Evolutionary conservation across 92 coral and sea anemone species (phyloP).

Genomic region (Zoanthus sociatus): DNA sequence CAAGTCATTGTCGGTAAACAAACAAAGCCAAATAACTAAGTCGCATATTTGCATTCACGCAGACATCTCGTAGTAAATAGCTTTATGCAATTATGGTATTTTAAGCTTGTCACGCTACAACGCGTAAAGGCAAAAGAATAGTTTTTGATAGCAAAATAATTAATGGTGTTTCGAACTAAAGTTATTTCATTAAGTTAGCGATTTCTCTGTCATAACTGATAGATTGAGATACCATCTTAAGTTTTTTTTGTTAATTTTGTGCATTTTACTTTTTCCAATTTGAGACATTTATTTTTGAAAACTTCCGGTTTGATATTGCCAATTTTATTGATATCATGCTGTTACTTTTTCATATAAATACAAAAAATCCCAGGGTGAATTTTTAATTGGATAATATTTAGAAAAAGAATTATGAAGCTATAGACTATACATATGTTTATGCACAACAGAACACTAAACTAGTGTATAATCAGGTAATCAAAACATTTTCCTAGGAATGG

Average conservation of each 20-base stretch:
- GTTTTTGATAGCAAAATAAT: too few relatives aligned
- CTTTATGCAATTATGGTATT: not conserved
- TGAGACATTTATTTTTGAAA: not conserved
- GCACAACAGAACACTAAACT: not conserved
- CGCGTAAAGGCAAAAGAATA: not conserved
- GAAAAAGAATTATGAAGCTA: not conserved
- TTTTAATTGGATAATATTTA: not conserved
- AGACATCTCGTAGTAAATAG: conserved; percentile 9
- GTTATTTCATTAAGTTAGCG: too few relatives aligned
- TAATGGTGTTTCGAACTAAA: too few relatives aligned
- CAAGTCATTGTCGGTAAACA: not conserved
- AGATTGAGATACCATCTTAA: too few relatives aligned
- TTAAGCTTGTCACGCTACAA: conserved; percentile 1
- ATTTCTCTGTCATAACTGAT: too few relatives aligned
- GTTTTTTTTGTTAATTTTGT: too few relatives aligned
- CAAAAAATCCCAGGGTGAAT: not conserved
- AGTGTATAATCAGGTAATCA: not conserved
- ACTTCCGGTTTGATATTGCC: not conserved
- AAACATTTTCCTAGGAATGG: not conserved
- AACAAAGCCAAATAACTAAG: not conserved
- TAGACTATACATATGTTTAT: not conserved
- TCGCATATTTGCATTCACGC: conserved; percentile 8
- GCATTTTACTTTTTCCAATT: too few relatives aligned
- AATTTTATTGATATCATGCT: not conserved
- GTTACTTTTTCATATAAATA: not conserved